Evolutionary conservation across 2,888 invertebrate genomes (phyloP).

Genomic region (Chaetoderma sp.): DNA sequence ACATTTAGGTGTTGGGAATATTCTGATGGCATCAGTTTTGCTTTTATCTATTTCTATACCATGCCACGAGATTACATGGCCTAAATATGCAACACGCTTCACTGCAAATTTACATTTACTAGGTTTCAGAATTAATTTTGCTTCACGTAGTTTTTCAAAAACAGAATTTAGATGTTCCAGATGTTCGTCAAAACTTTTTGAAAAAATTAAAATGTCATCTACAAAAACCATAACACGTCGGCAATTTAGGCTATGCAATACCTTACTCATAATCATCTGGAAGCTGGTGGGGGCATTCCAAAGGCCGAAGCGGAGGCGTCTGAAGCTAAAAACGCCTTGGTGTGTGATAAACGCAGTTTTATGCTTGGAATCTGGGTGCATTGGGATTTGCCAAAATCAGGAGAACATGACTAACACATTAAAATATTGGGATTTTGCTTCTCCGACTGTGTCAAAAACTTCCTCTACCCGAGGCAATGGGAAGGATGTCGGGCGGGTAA

Average conservation of each 20-base stretch:
- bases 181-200: not conserved
- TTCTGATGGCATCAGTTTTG: no score
- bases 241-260: slow-evolving; percentile 3
- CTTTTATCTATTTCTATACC: no score
- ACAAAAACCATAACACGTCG: slow-evolving; percentile 13
- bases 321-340: not conserved
- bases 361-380: not conserved
- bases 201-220: slow-evolving; percentile 15
- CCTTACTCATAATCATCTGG: no score
- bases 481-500: slow-evolving; percentile 8
- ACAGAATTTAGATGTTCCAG: not conserved
- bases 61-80: not conserved
- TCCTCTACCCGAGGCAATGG: slow-evolving; percentile 21
- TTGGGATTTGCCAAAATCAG: slow-evolving; percentile 2
- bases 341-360: not conserved
- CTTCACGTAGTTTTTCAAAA: not conserved
- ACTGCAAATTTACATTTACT: no score
- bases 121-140: not conserved
- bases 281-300: not conserved
- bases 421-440: slow-evolving; percentile 16
- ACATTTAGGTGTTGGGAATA: no score
- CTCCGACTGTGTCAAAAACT: slow-evolving; percentile 21
- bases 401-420: not conserved
- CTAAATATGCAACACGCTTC: not conserved
- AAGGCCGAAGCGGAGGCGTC: not conserved